Conservation (phyloP, 2,797 vertebrate species). For the Spinibarbus caldwelli region DNA sequence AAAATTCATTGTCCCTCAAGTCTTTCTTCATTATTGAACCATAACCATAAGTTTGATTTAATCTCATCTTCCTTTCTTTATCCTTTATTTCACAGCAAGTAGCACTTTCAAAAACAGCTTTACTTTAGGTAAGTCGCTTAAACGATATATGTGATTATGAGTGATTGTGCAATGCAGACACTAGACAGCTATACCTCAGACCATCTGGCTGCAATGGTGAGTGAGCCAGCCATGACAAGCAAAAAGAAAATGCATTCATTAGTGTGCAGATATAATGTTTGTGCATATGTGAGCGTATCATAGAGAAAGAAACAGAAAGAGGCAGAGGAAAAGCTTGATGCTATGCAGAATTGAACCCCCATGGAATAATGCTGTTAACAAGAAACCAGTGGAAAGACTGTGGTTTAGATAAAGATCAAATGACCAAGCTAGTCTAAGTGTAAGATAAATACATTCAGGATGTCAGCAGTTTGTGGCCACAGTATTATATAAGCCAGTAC, state of each 20-base stretch:
- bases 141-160: conserved; percentile 50
- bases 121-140: conserved; percentile 83
- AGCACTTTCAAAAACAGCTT: conserved; percentile 89
- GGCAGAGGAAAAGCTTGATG: neutral
- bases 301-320: neutral
- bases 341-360: neutral
- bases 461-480: neutral
- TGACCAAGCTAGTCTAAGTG: neutral
- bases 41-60: conserved; percentile 35
- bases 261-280: neutral
- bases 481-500: conserved; percentile 5
- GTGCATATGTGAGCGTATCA: neutral
- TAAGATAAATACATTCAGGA: neutral
- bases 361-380: conserved; percentile 8
- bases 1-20: conserved; percentile 22
- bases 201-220: conserved; percentile 12
- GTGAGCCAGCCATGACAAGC: conserved; percentile 11
- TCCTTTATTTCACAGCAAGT: conserved; percentile 76
- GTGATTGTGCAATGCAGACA: conserved; percentile 61
- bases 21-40: conserved; percentile 46
- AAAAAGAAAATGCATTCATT: neutral
- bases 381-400: neutral
- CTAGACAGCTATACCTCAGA: conserved; percentile 2
- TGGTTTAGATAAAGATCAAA: conserved; percentile 20
- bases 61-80: conserved; percentile 38